phyloP scores from a whole-genome alignment of 1,140 invertebrate genomes.

The Acromyrmex charruanus region DNA sequence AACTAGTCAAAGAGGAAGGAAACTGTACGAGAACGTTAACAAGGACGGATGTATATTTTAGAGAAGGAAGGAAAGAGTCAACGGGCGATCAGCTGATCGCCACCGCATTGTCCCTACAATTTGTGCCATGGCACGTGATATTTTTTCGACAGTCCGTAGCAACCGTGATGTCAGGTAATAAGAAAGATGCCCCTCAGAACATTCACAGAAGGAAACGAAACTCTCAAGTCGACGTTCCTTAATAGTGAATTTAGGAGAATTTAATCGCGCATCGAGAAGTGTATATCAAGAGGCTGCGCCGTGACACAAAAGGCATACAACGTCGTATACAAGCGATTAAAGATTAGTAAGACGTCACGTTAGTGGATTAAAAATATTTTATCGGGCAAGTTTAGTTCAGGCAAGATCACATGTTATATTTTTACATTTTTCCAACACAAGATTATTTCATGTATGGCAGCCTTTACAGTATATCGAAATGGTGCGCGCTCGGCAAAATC shows the following conservation, averaged over 20 bases:
- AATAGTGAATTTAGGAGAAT: neutral
- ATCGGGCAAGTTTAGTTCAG: neutral
- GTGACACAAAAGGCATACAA: neutral
- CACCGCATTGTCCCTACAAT: neutral
- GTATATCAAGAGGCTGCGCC: neutral
- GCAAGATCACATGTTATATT: neutral
- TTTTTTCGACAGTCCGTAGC: neutral
- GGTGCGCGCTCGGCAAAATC: neutral
- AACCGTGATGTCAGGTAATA: neutral
- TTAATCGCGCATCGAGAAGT: neutral
- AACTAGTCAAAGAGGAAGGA: neutral
- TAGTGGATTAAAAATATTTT: neutral
- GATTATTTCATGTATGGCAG: conserved; percentile 1
- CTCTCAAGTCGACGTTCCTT: neutral
- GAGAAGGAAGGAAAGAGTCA: too few species aligned
- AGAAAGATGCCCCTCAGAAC: too few species aligned
- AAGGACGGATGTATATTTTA: neutral
- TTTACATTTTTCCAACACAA: neutral
- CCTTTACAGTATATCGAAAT: neutral
- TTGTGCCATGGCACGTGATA: neutral
- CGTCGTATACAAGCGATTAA: neutral
- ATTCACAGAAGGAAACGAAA: neutral
- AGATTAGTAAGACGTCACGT: neutral
- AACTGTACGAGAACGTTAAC: neutral
- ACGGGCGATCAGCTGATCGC: conserved; percentile 7